Evolutionary conservation across 1,140 invertebrate genomes (phyloP).

Genomic region (Polypedilum pembai): DNA sequence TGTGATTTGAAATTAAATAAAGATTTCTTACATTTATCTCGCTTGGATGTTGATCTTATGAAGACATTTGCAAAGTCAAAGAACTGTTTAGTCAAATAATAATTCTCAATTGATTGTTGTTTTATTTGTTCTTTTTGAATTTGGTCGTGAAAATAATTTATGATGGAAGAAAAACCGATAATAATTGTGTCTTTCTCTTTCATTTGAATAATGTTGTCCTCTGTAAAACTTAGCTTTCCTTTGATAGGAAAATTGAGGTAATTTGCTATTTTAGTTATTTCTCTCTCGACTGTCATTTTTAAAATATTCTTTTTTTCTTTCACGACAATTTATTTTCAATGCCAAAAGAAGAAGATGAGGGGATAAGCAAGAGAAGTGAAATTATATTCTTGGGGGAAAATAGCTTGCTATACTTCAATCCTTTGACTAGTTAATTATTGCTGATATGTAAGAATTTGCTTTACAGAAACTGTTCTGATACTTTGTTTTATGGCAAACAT

Average conservation of each 20-base stretch:
- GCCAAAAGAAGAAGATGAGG: too few relatives aligned
- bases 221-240: background rate
- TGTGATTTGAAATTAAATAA: too few relatives aligned
- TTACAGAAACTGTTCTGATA: too few relatives aligned
- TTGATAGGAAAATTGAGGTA: background rate
- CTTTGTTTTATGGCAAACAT: too few relatives aligned
- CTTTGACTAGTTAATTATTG: too few relatives aligned
- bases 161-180: background rate
- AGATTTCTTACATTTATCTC: slow-evolving; percentile 4
- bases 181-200: background rate
- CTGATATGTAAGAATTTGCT: too few relatives aligned
- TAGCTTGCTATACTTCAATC: too few relatives aligned
- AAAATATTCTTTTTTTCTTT: too few relatives aligned
- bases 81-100: slow-evolving; percentile 8
- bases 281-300: background rate
- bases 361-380: too few relatives aligned
- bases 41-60: background rate
- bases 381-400: too few relatives aligned
- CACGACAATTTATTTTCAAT: too few relatives aligned
- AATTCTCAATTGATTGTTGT: background rate
- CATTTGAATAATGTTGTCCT: slow-evolving; percentile 18
- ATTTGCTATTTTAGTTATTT: background rate
- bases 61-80: slow-evolving; percentile 10
- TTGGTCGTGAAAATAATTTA: background rate
- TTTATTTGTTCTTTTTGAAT: background rate